Evolutionary conservation across 2,888 invertebrate genomes (phyloP).

Genomic region (Candidula unifasciata): DNA sequence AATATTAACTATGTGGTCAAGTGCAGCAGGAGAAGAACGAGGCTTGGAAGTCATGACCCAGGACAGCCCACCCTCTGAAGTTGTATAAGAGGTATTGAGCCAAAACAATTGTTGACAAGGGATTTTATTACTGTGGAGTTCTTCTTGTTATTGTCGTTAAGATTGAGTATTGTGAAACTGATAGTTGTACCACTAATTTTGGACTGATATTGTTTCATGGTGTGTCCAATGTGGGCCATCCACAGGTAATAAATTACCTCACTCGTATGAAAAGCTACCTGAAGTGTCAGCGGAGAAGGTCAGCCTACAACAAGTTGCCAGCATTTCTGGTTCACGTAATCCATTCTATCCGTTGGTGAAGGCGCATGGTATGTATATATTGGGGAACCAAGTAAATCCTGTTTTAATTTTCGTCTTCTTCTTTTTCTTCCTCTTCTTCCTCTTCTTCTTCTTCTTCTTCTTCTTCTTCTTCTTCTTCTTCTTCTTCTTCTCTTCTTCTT

Average conservation of each 20-base stretch:
- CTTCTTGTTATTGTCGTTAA: too few relatives aligned
- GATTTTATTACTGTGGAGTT: too few relatives aligned
- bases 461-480: not conserved
- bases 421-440: not conserved
- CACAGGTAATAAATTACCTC: conserved; percentile 52
- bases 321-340: conserved; percentile 31
- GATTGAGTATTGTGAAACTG: too few relatives aligned
- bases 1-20: too few relatives aligned
- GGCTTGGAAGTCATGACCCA: too few relatives aligned
- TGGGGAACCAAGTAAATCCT: not conserved
- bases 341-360: conserved; percentile 39
- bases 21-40: too few relatives aligned
- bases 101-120: too few relatives aligned
- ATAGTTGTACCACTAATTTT: too few relatives aligned
- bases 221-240: not conserved
- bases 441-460: not conserved
- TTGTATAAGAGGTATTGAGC: too few relatives aligned
- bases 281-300: conserved; percentile 54
- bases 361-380: conserved; percentile 28
- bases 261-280: conserved; percentile 56
- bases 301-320: conserved; percentile 52
- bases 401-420: not conserved
- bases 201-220: too few relatives aligned
- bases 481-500: not conserved
- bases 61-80: too few relatives aligned